Conservation (phyloP, 2,888 invertebrate genomes). For the Oithona nana region DNA sequence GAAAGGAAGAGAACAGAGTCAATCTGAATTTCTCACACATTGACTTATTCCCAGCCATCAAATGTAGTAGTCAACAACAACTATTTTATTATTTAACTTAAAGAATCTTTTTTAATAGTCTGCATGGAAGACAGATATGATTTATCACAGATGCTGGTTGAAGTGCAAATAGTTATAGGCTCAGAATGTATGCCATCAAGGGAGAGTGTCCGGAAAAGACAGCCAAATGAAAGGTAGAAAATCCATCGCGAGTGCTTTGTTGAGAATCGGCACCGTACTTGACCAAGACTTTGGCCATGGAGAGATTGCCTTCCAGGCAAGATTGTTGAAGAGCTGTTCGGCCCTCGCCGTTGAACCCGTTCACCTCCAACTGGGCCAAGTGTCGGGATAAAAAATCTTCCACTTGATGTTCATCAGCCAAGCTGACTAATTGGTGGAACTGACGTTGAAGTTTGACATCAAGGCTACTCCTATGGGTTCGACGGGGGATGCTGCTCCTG, state of each 20-base stretch:
- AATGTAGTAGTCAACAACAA: no score
- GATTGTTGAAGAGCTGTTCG: constrained; percentile 21
- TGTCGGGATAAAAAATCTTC: constrained; percentile 19
- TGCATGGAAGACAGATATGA: no score
- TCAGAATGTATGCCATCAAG: constrained; percentile 19
- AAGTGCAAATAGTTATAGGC: no score
- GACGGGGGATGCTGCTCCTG: neutral
- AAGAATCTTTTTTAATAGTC: no score
- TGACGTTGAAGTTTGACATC: constrained; percentile 1
- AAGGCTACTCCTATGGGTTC: neutral
- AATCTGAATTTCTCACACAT: neutral
- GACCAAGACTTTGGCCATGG: constrained; percentile 20
- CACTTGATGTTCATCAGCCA: neutral
- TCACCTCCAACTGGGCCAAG: constrained; percentile 20
- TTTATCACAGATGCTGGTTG: no score
- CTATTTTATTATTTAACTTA: no score
- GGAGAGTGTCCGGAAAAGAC: constrained; percentile 20
- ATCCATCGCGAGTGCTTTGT: constrained; percentile 20
- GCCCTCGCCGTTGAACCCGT: constrained; percentile 20
- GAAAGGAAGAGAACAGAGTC: no score
- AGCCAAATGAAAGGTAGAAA: constrained; percentile 21
- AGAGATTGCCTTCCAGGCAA: constrained; percentile 21
- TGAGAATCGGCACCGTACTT: constrained; percentile 19
- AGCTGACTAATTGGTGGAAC: neutral
- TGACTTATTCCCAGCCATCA: neutral